phyloP scores from a whole-genome alignment of 2,113 vertebrate species.

The Strix aluco region DNA sequence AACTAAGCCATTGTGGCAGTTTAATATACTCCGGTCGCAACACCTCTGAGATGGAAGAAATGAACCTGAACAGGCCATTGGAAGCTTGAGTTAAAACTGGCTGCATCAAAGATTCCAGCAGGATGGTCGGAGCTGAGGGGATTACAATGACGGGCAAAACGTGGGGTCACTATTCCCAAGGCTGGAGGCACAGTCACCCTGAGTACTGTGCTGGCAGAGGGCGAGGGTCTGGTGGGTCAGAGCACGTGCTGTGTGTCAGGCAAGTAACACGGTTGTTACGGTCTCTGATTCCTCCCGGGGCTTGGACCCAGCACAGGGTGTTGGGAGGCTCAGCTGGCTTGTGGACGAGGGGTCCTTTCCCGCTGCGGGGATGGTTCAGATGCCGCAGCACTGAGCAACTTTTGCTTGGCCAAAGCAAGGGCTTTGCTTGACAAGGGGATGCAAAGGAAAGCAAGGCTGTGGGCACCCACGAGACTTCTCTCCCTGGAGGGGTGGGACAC shows the following conservation, averaged over 20 bases:
- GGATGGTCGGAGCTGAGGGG: background rate
- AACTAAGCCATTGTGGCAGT: constrained; percentile 19
- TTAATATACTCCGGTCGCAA: constrained; percentile 4
- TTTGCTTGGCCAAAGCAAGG: background rate
- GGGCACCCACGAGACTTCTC: background rate
- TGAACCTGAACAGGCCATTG: background rate
- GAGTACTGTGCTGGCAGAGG: background rate
- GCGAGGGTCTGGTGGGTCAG: background rate
- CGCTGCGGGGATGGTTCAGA: rapidly evolving
- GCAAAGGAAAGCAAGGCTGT: background rate
- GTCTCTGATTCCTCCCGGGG: background rate
- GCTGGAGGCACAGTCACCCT: background rate
- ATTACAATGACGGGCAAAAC: rapidly evolving
- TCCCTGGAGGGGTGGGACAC: background rate
- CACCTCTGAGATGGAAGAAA: background rate
- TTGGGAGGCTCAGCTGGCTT: background rate
- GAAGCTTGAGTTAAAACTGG: background rate
- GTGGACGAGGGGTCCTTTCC: background rate
- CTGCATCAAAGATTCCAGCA: background rate
- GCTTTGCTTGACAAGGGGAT: background rate
- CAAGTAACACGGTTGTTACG: too few species aligned
- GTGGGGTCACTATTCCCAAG: rapidly evolving
- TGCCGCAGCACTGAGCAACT: background rate
- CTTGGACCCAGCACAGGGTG: background rate
- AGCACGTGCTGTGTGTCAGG: background rate